Conservation (phyloP, 2,888 invertebrate species). For the Drosophila rellima region DNA sequence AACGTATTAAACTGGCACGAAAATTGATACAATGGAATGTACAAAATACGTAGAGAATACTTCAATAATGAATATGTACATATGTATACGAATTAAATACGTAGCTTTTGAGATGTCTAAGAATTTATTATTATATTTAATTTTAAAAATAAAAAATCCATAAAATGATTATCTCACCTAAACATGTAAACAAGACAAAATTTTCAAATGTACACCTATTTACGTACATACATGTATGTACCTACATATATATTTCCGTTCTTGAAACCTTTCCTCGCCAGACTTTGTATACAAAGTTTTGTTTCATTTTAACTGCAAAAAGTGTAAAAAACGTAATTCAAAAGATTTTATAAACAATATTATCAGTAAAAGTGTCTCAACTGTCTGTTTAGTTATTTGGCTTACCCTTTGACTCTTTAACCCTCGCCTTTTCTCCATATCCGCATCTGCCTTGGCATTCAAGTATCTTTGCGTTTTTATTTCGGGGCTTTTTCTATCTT, state of each 20-base stretch:
- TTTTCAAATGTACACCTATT: no score
- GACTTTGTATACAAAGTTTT: slow-evolving; percentile 20
- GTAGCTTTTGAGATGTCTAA: no score
- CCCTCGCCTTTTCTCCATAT: slow-evolving; percentile 12
- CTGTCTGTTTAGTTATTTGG: slow-evolving; percentile 33
- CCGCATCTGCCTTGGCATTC: slow-evolving; percentile 20
- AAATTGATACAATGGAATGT: no score
- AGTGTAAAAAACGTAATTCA: slow-evolving; percentile 22
- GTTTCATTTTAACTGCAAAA: slow-evolving; percentile 39
- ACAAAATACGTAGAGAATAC: no score
- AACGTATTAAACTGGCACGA: no score
- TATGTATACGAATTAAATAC: no score
- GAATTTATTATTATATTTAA: no score
- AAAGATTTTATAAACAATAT: slow-evolving; percentile 48
- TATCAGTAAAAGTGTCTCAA: slow-evolving; percentile 51
- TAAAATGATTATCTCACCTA: no score
- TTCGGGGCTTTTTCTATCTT: slow-evolving; percentile 53
- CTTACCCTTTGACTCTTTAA: background rate
- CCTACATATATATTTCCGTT: background rate
- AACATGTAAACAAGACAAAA: no score
- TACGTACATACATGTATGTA: background rate
- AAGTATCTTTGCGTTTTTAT: slow-evolving; percentile 47
- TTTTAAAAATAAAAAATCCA: no score
- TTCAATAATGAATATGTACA: no score
- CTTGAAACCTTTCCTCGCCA: background rate